phyloP scores from a whole-genome alignment of 2,888 invertebrate species.

The Drosophila phalerata region DNA sequence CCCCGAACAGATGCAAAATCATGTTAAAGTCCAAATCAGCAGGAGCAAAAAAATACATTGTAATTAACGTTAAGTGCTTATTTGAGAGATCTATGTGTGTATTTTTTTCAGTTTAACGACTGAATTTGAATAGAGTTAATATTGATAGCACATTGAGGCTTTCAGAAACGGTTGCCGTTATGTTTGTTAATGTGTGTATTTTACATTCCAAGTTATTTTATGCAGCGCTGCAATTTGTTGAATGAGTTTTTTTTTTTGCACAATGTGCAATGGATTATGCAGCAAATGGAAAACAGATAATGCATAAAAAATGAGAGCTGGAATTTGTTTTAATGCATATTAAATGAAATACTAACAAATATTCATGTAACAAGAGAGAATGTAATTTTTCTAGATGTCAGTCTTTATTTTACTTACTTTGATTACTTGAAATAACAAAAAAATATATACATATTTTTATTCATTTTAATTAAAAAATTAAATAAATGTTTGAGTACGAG shows the following conservation, averaged over 20 bases:
- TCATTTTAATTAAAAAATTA: background rate
- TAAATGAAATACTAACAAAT: slow-evolving; percentile 19
- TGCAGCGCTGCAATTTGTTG: slow-evolving; percentile 33
- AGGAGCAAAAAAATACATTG: slow-evolving; percentile 40
- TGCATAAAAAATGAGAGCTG: background rate
- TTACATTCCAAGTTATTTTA: slow-evolving; percentile 25
- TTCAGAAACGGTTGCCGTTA: slow-evolving; percentile 20
- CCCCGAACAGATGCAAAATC: slow-evolving; percentile 26
- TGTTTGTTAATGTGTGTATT: slow-evolving; percentile 28
- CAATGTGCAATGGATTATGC: slow-evolving; percentile 26
- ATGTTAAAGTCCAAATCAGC: slow-evolving; percentile 56
- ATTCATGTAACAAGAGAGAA: background rate
- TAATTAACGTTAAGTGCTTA: slow-evolving; percentile 79
- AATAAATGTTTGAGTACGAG: background rate
- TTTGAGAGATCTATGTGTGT: slow-evolving; percentile 55
- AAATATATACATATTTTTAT: too few species aligned
- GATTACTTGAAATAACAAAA: background rate
- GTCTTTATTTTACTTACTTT: background rate
- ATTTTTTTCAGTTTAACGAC: slow-evolving; percentile 1
- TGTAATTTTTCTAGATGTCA: background rate
- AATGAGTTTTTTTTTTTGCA: slow-evolving; percentile 12
- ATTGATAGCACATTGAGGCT: slow-evolving; percentile 28
- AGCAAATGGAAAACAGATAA: slow-evolving; percentile 1
- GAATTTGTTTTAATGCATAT: slow-evolving; percentile 5
- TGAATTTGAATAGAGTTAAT: slow-evolving; percentile 55